Conservation (phyloP, 2,797 vertebrate species). For the Dromococcyx pavoninus region DNA sequence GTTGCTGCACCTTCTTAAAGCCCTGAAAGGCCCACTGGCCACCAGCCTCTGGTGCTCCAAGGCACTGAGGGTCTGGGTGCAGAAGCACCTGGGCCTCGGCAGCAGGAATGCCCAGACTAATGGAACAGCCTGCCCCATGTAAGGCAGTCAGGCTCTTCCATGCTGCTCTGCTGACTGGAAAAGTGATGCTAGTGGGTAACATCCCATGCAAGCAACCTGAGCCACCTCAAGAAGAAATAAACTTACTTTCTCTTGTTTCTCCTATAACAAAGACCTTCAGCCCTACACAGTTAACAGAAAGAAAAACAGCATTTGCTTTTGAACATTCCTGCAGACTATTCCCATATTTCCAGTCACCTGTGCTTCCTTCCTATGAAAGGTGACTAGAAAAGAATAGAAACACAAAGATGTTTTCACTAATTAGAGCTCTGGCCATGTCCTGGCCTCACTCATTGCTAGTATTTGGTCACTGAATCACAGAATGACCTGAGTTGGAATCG, state of each 20-base stretch:
- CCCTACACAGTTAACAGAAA: not conserved
- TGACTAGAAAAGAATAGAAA: not conserved
- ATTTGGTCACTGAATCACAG: no score
- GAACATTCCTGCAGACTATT: not conserved
- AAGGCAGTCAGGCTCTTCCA: accelerated
- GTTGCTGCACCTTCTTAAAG: accelerated
- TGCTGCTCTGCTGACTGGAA: accelerated
- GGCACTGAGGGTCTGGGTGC: no score
- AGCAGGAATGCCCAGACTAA: accelerated
- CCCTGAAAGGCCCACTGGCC: not conserved
- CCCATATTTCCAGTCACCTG: not conserved
- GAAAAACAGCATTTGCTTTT: not conserved
- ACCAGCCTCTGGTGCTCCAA: not conserved
- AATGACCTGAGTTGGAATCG: no score
- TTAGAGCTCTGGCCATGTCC: not conserved
- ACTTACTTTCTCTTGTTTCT: not conserved
- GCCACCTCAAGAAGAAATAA: not conserved
- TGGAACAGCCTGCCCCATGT: accelerated
- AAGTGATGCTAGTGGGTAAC: accelerated
- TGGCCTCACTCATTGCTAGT: no score
- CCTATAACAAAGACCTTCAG: not conserved
- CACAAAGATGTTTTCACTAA: no score
- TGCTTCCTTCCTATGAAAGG: not conserved
- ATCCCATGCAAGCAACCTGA: not conserved
- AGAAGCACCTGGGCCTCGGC: not conserved